Evolutionary conservation across 2,888 invertebrate genomes (phyloP).

Genomic region (Acrobasis consociella): DNA sequence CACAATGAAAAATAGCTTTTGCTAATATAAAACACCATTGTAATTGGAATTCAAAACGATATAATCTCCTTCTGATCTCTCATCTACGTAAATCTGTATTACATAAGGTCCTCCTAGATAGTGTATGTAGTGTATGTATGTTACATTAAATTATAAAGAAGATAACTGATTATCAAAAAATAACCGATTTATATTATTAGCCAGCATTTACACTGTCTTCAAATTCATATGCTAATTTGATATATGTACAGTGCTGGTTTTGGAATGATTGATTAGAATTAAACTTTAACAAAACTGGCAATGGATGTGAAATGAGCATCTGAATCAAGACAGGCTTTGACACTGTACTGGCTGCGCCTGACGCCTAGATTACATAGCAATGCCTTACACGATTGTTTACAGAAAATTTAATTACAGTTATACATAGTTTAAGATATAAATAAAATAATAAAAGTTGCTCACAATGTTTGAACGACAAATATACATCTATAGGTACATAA

Average conservation of each 20-base stretch:
- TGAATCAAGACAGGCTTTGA: constrained; percentile 9
- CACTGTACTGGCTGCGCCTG: constrained; percentile 46
- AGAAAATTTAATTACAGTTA: constrained; percentile 40
- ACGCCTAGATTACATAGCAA: constrained; percentile 47
- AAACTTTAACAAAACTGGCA: not conserved
- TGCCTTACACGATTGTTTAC: constrained; percentile 50
- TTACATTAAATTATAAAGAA: constrained; percentile 42
- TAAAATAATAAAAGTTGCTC: constrained; percentile 50
- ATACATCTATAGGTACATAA: constrained; percentile 41
- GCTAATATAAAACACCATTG: constrained; percentile 49
- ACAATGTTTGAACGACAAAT: constrained; percentile 50
- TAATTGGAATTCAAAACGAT: constrained; percentile 44
- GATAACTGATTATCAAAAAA: constrained; percentile 58
- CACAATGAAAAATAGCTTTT: constrained; percentile 51
- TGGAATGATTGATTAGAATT: no score
- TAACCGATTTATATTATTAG: constrained; percentile 36
- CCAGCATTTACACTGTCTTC: no score
- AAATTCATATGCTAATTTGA: no score
- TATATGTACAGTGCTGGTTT: no score
- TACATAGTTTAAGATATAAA: constrained; percentile 40
- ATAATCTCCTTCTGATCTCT: constrained; percentile 55
- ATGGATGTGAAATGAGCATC: not conserved
- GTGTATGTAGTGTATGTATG: constrained; percentile 40
- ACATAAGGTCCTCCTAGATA: constrained; percentile 35
- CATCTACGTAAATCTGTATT: constrained; percentile 40